Evolutionary conservation across 1,140 invertebrate species (phyloP), one percentile per base, ranked within the genome.

Genomic region (Ceratoteleas bidentatus): DNA sequence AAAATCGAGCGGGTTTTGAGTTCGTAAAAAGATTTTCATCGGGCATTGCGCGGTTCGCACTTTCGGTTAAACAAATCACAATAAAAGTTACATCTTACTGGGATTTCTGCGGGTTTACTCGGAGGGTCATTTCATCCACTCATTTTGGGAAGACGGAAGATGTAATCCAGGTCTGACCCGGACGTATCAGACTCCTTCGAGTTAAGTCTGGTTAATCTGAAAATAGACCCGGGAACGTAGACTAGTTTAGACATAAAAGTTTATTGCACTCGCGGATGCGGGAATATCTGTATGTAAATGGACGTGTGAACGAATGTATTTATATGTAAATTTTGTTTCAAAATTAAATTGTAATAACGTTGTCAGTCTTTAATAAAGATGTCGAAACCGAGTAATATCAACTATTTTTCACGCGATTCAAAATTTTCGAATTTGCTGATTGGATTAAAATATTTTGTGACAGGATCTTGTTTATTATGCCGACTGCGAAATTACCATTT

Each of bases 111-210:
- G 52, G 16, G 62, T 80, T 84, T 76, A 76, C 81, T 80, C 45
- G 47, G 49, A 14, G 65, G 75, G 72, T 79, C 66, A 83, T 83
- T 83, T 79, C 56, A 83, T 69, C 65, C 50, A 69, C 65, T 74
- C 81, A 79, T 79, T 83, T 83, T 74, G 61, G 60, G 61, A 76
- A 83, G 70, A 76, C 70, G 81, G 61, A 83, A 79, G 75, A 79
- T 83, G 75, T 83, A 83, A 83, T 83, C 81, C 81, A 57, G 70
- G 70, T 68, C 65, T 61, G 75, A 79, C 65, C 75, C 54, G 54
- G 60, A 75, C 66, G 75, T 66, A 75, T 83, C 72, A 78, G 75
- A 83, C 75, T 69, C 70, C 74, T 83, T 83, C 47, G 34, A 75
- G 65, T 49, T 79, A 78, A 83, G 70, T 79, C 75, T 72, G 75